Percentiles rank a stretch among this genome's conserved stretches.
phyloP scores from a whole-genome alignment of 2,888 invertebrate species.

The Drosophila barbarae region DNA sequence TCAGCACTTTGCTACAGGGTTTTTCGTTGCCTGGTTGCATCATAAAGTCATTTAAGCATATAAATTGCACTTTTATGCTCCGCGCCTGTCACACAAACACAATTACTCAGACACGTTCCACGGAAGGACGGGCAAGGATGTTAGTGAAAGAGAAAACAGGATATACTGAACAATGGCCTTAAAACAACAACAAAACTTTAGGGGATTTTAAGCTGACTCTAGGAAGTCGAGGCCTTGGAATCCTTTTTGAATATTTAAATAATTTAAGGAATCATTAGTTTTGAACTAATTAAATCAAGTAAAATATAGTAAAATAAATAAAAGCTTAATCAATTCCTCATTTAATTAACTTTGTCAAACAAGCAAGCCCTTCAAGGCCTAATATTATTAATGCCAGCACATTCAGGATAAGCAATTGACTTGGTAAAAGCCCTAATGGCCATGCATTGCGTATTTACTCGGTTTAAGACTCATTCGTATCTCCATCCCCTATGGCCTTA shows the following conservation, averaged over 20 bases:
- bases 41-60: constrained; percentile 74
- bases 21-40: constrained; percentile 40
- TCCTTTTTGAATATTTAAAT: background rate
- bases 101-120: constrained; percentile 58
- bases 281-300: background rate
- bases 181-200: background rate
- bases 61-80: constrained; percentile 70
- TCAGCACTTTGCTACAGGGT: constrained; percentile 20
- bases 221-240: background rate
- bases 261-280: background rate
- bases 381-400: background rate
- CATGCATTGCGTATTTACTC: constrained; percentile 5
- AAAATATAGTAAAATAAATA: background rate
- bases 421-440: constrained; percentile 17
- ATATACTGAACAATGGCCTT: background rate
- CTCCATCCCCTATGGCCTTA: constrained; percentile 30
- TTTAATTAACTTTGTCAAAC: background rate
- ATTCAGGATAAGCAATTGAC: background rate
- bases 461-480: constrained; percentile 6
- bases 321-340: background rate
- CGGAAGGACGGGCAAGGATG: constrained; percentile 1
- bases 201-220: background rate
- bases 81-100: constrained; percentile 57
- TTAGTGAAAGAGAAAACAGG: constrained; percentile 7
- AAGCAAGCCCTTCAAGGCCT: background rate